Evolutionary conservation across 2,888 invertebrate species (phyloP).

Genomic region (Drosophila picticornis): DNA sequence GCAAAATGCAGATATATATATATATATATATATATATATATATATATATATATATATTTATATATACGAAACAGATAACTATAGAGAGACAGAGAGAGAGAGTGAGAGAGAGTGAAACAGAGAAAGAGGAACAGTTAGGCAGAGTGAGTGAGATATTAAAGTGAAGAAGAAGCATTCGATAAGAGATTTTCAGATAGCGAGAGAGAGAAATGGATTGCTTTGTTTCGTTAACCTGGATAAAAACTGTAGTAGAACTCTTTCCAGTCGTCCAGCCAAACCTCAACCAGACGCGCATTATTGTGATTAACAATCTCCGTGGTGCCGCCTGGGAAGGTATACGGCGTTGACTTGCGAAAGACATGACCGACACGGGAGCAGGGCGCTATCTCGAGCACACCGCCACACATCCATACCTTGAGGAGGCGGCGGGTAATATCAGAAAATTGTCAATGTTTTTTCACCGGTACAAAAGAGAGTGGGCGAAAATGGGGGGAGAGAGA

Average conservation of each 20-base stretch:
- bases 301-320: constrained; percentile 98
- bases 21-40: constrained; percentile 39
- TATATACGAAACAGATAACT: constrained; percentile 58
- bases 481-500: background rate
- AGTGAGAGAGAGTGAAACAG: constrained; percentile 23
- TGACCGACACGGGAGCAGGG: constrained; percentile 98
- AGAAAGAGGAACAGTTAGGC: constrained; percentile 41
- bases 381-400: constrained; percentile 96
- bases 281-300: constrained; percentile 99
- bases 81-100: constrained; percentile 40
- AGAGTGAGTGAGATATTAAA: constrained; percentile 36
- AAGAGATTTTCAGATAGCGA: constrained; percentile 27
- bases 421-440: constrained; percentile 57
- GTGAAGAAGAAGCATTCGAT: constrained; percentile 73
- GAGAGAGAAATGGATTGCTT: constrained; percentile 21
- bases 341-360: constrained; percentile 98
- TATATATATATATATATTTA: constrained; percentile 46
- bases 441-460: constrained; percentile 12
- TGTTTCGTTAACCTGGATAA: constrained; percentile 92
- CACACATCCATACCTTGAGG: constrained; percentile 97
- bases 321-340: constrained; percentile 99
- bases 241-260: constrained; percentile 99
- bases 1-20: constrained; percentile 67
- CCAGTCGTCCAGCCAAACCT: constrained; percentile 99
- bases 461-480: constrained; percentile 4